Base-by-base conservation (phyloP, 30 jellyfish, hydroid and myxozoan genomes). In the Turritopsis rubra region DNA sequence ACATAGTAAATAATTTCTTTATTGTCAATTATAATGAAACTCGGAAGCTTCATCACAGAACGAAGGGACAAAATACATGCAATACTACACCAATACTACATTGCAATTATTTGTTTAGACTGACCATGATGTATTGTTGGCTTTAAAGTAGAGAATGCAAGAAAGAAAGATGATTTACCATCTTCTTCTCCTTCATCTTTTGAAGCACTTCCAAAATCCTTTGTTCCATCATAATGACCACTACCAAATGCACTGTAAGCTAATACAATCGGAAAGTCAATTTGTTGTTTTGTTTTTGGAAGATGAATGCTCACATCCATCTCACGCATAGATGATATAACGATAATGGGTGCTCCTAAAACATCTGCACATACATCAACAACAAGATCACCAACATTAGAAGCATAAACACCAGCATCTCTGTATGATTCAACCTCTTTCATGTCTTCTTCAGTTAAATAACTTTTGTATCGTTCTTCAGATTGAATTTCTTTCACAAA, bases 331-430 rank as follows among this genome's bases (percentile, higher is more conserved):
- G 85, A 77, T 28, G 85, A 77, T 77, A 77, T 29, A n/a, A 77
- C 75, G 16, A 77, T 23, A 77, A 77, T 77, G 24, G 85, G 75
- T 26, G 29, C 28, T 21, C 68, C 68, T 8, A 77, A 26, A 26
- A 77, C 28, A 31, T 77, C 85, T n/a, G 85, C 75, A 1, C 85
- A 77, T 5, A 77, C 85, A 28, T 31, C 68, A 13, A 77, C 75
- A 5, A 77, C 85, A 25, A 77, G 29, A 52, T 77, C 85, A 28
- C 85, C 76, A 31, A 77, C 24, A 52, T 77, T 77, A 26, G 85
- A 77, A 4, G 75, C 76, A 52, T 28, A 77, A n/a, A 26, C 28
- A n/a, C 85, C 85, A 26, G 85, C 75, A 19, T 31, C 29, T 26
- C 72, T 8, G 77, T n/a, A 68, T 9, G 77, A 68, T 23, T 68